phyloP scores from a whole-genome alignment of 1,140 invertebrate genomes.

The Hirudo medicinalis region DNA sequence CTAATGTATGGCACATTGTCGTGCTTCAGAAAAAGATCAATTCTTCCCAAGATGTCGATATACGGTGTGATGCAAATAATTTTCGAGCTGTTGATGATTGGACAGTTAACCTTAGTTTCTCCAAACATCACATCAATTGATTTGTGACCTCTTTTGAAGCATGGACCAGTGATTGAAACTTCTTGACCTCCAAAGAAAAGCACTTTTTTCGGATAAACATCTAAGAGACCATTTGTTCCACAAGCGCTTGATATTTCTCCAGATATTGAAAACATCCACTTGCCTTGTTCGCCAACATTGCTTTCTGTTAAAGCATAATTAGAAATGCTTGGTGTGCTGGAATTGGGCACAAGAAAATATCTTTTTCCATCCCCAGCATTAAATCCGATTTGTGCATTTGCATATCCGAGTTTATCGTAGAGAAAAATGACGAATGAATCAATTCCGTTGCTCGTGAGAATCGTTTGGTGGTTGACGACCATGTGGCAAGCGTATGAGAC shows the following conservation, averaged over 20 bases:
- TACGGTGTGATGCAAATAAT: constrained; percentile 1
- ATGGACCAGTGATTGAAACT: background rate
- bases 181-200: background rate
- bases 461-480: constrained; percentile 1
- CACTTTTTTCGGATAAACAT: background rate
- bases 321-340: background rate
- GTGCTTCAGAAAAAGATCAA: background rate
- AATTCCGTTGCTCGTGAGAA: constrained; percentile 1
- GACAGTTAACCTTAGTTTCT: background rate
- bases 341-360: background rate
- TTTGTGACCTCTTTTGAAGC: background rate
- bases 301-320: background rate
- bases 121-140: background rate
- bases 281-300: constrained; percentile 1
- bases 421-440: constrained; percentile 7
- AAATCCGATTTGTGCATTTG: constrained; percentile 3
- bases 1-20: background rate
- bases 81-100: background rate
- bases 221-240: background rate
- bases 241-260: background rate
- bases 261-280: constrained; percentile 6
- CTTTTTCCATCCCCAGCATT: background rate
- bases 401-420: constrained; percentile 8
- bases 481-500: background rate
- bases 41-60: background rate